Evolutionary conservation across 2,113 vertebrate species (phyloP).

Genomic region (Tichodroma muraria): DNA sequence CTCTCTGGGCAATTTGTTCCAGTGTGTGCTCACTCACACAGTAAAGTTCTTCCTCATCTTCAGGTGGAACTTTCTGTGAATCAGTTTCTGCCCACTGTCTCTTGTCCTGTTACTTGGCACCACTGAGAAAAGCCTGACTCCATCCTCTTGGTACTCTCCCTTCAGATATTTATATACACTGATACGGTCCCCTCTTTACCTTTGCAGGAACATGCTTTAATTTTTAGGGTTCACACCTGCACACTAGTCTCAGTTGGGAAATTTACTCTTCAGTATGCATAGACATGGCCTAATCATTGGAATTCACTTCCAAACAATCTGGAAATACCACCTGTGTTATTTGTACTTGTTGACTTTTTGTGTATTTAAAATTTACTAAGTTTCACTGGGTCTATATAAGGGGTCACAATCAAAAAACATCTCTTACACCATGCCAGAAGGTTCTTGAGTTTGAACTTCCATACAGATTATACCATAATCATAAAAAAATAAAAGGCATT

Average conservation of each 20-base stretch:
- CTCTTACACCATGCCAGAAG: neutral
- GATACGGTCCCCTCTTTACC: rapidly evolving
- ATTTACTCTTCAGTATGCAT: neutral
- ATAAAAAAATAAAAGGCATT: neutral
- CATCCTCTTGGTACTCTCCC: neutral
- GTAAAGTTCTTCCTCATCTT: neutral
- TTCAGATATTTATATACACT: neutral
- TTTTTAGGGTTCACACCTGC: neutral
- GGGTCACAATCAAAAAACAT: neutral
- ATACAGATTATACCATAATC: neutral
- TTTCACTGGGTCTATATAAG: neutral
- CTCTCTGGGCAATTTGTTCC: neutral
- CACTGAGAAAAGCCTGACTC: neutral
- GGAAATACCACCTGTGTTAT: neutral
- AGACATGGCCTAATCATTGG: neutral
- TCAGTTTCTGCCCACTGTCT: neutral
- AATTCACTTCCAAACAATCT: neutral
- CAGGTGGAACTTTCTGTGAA: neutral
- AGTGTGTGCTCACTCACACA: neutral
- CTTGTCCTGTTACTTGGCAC: neutral
- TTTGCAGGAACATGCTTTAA: neutral
- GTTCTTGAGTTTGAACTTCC: neutral
- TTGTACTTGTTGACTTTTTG: neutral
- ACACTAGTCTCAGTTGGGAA: neutral
- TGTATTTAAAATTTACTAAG: neutral